Conservation (phyloP, 2,113 vertebrate species). For the Calonectris borealis region DNA sequence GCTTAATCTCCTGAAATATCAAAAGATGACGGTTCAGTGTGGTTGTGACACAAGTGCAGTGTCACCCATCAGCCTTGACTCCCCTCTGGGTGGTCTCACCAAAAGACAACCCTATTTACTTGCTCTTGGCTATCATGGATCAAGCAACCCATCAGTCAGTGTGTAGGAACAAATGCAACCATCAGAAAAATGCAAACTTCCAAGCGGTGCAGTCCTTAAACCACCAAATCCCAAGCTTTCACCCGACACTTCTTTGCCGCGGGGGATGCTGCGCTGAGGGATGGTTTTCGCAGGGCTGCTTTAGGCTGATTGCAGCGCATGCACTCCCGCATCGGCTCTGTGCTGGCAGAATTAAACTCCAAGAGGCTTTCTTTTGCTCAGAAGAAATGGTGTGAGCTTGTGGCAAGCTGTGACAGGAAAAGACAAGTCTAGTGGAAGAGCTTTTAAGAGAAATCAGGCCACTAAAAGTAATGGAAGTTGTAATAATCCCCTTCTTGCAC, state of each 20-base stretch:
- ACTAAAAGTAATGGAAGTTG: not conserved
- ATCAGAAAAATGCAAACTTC: not conserved
- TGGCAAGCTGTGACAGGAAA: not conserved
- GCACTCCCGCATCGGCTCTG: fast-evolving
- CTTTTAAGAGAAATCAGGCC: not conserved
- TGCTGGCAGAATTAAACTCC: not conserved
- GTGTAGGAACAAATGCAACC: not conserved
- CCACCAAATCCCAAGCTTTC: not conserved
- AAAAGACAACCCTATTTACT: not conserved
- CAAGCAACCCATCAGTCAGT: fast-evolving
- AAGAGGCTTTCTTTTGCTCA: not conserved
- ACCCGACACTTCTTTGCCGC: fast-evolving
- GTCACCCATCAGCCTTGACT: not conserved
- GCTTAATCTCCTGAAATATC: not conserved
- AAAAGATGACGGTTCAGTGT: fast-evolving
- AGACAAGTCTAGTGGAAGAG: not conserved
- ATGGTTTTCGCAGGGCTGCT: not conserved
- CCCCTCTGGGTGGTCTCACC: not conserved
- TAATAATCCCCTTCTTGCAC: not conserved
- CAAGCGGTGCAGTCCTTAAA: not conserved
- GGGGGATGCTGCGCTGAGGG: not conserved
- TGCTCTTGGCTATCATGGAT: not conserved
- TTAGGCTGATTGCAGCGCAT: fast-evolving
- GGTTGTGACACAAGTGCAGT: not conserved
- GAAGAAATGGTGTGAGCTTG: not conserved